Percentiles rank a stretch among this genome's conserved stretches.
Conservation (phyloP, 2,888 invertebrate species). For the Leptinotarsa tumamoca region DNA sequence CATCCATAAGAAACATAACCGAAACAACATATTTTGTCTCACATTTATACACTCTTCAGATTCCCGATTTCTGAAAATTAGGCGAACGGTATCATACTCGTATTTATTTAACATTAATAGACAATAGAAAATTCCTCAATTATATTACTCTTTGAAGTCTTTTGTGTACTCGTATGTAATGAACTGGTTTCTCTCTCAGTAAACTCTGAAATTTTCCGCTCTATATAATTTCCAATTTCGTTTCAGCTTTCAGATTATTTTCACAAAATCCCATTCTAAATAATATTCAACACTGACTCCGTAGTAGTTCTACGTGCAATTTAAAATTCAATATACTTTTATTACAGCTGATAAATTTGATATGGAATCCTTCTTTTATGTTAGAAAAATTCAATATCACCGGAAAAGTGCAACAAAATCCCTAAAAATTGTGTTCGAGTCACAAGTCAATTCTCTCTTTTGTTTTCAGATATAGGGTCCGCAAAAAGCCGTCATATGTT, state of each 20-base stretch:
- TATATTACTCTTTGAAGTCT: too few species aligned
- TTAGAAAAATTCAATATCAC: conserved; percentile 43
- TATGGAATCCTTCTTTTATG: conserved; percentile 41
- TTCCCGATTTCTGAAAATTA: too few species aligned
- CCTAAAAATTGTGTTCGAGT: conserved; percentile 36
- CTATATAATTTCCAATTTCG: conserved; percentile 22
- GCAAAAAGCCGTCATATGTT: conserved; percentile 40
- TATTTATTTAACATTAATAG: neutral
- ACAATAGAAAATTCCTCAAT: neutral
- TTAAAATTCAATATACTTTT: conserved; percentile 49
- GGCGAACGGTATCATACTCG: too few species aligned
- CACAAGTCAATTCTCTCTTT: conserved; percentile 40
- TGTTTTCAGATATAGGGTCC: conserved; percentile 40
- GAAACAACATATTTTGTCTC: too few species aligned
- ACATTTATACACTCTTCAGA: too few species aligned
- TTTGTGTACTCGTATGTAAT: neutral
- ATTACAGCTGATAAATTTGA: conserved; percentile 45
- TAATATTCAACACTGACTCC: conserved; percentile 31
- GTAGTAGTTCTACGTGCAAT: conserved; percentile 42
- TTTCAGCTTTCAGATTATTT: neutral
- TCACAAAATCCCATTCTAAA: neutral
- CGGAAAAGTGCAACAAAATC: conserved; percentile 41
- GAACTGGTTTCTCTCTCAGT: neutral
- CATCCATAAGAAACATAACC: too few species aligned
- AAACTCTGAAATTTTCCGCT: conserved; percentile 3